phyloP scores from a whole-genome alignment of 2,888 invertebrate species.

The Clunio marinus region DNA sequence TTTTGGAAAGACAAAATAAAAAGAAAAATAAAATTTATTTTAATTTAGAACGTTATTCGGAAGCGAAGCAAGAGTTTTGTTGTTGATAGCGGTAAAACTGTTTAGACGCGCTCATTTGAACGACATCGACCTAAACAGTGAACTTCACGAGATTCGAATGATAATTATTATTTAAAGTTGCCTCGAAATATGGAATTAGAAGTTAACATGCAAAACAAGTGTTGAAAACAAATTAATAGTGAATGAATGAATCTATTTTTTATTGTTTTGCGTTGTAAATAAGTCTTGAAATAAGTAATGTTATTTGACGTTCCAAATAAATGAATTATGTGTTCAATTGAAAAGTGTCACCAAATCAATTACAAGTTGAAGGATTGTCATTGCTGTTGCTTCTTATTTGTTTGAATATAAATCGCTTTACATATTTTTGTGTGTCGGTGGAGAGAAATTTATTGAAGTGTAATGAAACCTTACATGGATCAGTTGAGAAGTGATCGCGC shows the following conservation, averaged over 20 bases:
- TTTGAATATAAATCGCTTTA: too few species aligned
- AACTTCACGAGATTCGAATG: not conserved
- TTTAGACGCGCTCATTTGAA: not conserved
- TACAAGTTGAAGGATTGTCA: too few species aligned
- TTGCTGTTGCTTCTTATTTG: too few species aligned
- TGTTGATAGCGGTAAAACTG: slow-evolving; percentile 32
- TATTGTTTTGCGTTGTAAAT: slow-evolving; percentile 3
- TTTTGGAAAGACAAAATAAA: slow-evolving; percentile 6
- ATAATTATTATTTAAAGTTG: too few species aligned
- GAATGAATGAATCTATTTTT: not conserved
- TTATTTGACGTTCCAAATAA: too few species aligned
- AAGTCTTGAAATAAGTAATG: too few species aligned
- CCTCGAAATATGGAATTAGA: not conserved
- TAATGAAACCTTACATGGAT: slow-evolving; percentile 23
- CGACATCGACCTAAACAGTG: not conserved
- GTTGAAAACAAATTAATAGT: slow-evolving; percentile 19
- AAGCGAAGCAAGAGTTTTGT: slow-evolving; percentile 24
- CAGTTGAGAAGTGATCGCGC: slow-evolving; percentile 29
- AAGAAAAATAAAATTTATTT: slow-evolving; percentile 27
- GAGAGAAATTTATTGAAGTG: slow-evolving; percentile 30
- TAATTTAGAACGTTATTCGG: slow-evolving; percentile 27
- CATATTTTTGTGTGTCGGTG: not conserved
- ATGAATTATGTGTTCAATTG: not conserved
- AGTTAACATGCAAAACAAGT: slow-evolving; percentile 4
- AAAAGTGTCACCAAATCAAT: slow-evolving; percentile 13